A percentile compares a stretch with the other conserved stretches of the same genome.
Conservation (phyloP, 2,797 vertebrate species). For the Lerista edwardsae region DNA sequence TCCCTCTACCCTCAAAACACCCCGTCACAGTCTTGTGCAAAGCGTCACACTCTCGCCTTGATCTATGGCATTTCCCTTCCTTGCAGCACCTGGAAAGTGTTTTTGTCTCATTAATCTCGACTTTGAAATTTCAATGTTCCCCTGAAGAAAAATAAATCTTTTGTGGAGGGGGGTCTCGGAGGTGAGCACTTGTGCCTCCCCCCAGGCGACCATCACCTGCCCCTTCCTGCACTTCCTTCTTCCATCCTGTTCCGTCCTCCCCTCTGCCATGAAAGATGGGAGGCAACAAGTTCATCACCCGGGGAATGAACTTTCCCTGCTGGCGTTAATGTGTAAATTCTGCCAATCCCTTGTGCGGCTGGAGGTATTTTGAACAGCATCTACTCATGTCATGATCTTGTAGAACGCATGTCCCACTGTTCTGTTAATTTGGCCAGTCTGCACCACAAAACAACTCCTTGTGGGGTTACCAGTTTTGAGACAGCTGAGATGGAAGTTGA, state of each 20-base stretch:
- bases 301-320: slow-evolving; percentile 27
- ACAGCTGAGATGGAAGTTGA: background rate
- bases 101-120: slow-evolving; percentile 62
- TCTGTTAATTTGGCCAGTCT: background rate
- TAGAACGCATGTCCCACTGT: too few relatives aligned
- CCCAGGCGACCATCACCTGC: background rate
- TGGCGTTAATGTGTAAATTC: background rate
- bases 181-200: slow-evolving; percentile 35
- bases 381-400: too few relatives aligned
- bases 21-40: background rate
- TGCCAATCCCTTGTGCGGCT: too few relatives aligned
- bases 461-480: background rate
- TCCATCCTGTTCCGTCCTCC: slow-evolving; percentile 44
- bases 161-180: background rate
- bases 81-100: slow-evolving; percentile 61
- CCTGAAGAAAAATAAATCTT: slow-evolving; percentile 58
- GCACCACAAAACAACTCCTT: background rate
- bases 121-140: slow-evolving; percentile 53
- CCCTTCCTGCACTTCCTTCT: slow-evolving; percentile 24
- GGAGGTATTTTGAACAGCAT: too few relatives aligned
- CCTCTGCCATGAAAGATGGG: background rate
- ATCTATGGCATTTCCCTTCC: slow-evolving; percentile 54
- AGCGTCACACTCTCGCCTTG: slow-evolving; percentile 35
- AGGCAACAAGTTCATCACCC: slow-evolving; percentile 20
- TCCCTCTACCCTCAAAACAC: background rate